phyloP scores from a whole-genome alignment of 2,113 vertebrate genomes.

The Pseudorhombus dupliciocellatus region DNA sequence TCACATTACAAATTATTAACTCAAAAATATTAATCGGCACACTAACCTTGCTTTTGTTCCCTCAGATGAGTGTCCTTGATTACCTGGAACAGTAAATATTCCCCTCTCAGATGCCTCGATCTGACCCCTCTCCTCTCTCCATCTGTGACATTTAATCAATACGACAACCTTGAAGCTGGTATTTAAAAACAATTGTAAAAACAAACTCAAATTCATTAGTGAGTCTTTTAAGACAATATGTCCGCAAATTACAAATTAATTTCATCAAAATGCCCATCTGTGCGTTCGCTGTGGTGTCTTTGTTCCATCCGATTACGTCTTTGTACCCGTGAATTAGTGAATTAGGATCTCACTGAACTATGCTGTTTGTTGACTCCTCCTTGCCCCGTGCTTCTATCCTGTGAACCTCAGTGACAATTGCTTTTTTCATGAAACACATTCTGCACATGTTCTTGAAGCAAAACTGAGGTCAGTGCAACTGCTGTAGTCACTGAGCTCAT shows the following conservation, averaged over 20 bases:
- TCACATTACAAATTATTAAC: not conserved
- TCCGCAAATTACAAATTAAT: not conserved
- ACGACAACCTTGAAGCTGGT: not conserved
- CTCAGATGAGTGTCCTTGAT: not conserved
- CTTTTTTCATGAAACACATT: too few species aligned
- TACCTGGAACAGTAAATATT: not conserved
- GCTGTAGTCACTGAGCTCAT: not conserved
- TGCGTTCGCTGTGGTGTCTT: too few species aligned
- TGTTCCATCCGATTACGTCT: too few species aligned
- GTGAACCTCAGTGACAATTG: too few species aligned
- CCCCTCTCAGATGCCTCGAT: not conserved
- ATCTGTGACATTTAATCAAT: not conserved
- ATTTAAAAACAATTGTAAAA: not conserved
- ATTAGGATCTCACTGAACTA: not conserved
- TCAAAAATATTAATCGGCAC: not conserved
- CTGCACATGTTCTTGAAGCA: not conserved
- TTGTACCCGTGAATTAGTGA: too few species aligned
- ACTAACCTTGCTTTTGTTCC: not conserved
- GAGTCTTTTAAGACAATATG: not conserved
- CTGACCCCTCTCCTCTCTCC: not conserved
- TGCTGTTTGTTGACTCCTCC: not conserved
- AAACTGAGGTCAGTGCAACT: not conserved
- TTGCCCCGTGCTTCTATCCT: not conserved
- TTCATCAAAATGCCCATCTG: not conserved
- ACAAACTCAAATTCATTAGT: not conserved